phyloP scores from a whole-genome alignment of 2,888 invertebrate genomes.

The Pycnomerus fuliginosus region DNA sequence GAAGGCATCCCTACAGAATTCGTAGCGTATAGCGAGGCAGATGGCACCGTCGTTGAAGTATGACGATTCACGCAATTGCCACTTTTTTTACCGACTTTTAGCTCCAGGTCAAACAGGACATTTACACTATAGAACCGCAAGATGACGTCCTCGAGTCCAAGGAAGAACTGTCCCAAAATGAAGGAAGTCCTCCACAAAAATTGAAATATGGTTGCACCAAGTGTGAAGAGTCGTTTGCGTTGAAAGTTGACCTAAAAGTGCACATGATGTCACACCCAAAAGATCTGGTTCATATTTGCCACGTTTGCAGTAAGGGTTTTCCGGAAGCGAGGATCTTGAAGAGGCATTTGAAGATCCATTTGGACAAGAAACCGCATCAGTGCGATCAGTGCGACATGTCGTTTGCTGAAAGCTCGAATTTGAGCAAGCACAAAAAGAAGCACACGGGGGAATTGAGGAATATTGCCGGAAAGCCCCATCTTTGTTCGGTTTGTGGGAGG shows the following conservation, averaged over 20 bases:
- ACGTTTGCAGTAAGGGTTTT: slow-evolving; percentile 51
- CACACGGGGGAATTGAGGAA: slow-evolving; percentile 55
- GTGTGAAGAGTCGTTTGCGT: slow-evolving; percentile 47
- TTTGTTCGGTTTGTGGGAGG: slow-evolving; percentile 54
- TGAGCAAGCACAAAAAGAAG: slow-evolving; percentile 55
- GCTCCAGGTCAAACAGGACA: slow-evolving; percentile 22
- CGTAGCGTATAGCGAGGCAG: slow-evolving; percentile 36
- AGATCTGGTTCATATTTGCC: slow-evolving; percentile 48
- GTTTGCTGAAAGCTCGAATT: slow-evolving; percentile 55
- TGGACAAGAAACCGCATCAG: slow-evolving; percentile 53
- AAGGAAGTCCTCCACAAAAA: no score
- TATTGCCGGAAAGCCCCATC: slow-evolving; percentile 50
- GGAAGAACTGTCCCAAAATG: slow-evolving; percentile 1
- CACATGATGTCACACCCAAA: slow-evolving; percentile 53
- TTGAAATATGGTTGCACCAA: slow-evolving; percentile 49
- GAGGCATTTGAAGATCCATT: slow-evolving; percentile 54
- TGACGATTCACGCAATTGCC: slow-evolving; percentile 1
- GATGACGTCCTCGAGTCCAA: slow-evolving; percentile 12
- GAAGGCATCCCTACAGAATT: slow-evolving; percentile 43
- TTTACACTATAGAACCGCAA: slow-evolving; percentile 23
- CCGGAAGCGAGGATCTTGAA: slow-evolving; percentile 51
- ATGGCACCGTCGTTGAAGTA: slow-evolving; percentile 27
- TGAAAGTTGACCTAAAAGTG: slow-evolving; percentile 47
- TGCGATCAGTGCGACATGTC: slow-evolving; percentile 55
- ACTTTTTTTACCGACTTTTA: not conserved